Conservation (phyloP, 2,113 vertebrate species). For the Phalacrocorax brasilianus region DNA sequence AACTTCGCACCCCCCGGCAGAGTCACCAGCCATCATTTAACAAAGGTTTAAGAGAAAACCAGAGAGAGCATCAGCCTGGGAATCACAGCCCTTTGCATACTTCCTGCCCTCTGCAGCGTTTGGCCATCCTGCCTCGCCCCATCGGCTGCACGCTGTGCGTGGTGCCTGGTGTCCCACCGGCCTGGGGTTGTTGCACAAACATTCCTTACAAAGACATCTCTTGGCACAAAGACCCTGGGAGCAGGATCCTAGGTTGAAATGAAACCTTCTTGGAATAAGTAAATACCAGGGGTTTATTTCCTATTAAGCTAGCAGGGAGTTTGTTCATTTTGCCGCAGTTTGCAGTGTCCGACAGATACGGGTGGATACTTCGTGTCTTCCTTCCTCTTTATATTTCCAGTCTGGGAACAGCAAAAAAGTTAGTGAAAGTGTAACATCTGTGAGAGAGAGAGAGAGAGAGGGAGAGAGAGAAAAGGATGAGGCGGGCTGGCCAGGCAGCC, state of each 20-base stretch:
- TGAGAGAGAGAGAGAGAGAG: not conserved
- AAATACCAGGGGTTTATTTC: not conserved
- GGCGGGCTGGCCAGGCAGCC: not conserved
- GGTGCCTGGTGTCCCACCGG: not conserved
- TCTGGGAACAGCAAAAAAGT: not conserved
- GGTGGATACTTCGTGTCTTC: conserved; percentile 19
- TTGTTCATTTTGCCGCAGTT: not conserved
- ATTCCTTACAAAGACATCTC: not conserved
- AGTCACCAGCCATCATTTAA: not conserved
- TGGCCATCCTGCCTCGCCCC: not conserved
- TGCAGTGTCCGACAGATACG: not conserved
- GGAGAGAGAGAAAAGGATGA: not conserved
- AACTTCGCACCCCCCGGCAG: no score
- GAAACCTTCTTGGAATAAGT: not conserved
- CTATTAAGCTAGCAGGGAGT: not conserved
- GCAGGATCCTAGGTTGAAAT: not conserved
- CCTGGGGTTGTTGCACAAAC: not conserved
- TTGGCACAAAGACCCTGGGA: not conserved
- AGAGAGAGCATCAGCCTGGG: not conserved
- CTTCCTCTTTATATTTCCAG: conserved; percentile 35
- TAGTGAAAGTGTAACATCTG: not conserved
- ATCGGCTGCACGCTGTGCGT: fast-evolving
- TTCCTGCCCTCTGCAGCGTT: fast-evolving
- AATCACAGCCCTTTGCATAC: not conserved
- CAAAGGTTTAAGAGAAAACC: not conserved